Evolutionary conservation across 2,888 invertebrate species (phyloP), one percentile per base, ranked within the genome.

Genomic region (Agonopterix subpropinquella): DNA sequence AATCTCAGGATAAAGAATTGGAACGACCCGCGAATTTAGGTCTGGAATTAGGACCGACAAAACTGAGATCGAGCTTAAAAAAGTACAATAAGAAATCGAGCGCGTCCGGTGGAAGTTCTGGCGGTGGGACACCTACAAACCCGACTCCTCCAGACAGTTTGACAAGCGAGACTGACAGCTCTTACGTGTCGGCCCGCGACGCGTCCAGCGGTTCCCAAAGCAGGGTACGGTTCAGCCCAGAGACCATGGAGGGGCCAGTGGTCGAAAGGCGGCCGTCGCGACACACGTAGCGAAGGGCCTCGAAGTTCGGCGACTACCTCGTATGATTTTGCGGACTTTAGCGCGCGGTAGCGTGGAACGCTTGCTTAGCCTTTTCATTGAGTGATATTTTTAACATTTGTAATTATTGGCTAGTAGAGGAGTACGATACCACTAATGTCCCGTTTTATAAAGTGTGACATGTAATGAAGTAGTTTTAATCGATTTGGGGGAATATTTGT

Each of bases 181-280:
- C 95, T 43, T 97, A 96, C 76, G 92, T 95, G 59, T 96, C 96
- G 8, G 96, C 96, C 11, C 91, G 95, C 65, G 95, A 95, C 65
- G 92, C 90, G 0, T 90, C 92, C 10, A 89, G 92, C 52, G 92
- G 92, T 28, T 92, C 93, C n/a, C 91, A 91, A 53, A 92, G 92
- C 41, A 88, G 95, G 10, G 95, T 94, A 51, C 89, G 93, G 50
- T 95, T 95, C 80, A 95, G 95, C 45, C 95, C 96, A 0, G 93
- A 93, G 47, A 91, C 93, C 0, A 77, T 93, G 65, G 85, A 93
- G 58, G 94, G 92, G 3, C 47, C 52, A 7, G 49, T 54, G 2
- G 28, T 28, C 1, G 83, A 81, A 55, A 54, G 84, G 10, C 52
- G 81, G 8, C 80, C 78, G 4, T 71, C 81, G 37, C 53, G 79